phyloP scores from a whole-genome alignment of 2,888 invertebrate species.

The Blastobasis lacticolella region DNA sequence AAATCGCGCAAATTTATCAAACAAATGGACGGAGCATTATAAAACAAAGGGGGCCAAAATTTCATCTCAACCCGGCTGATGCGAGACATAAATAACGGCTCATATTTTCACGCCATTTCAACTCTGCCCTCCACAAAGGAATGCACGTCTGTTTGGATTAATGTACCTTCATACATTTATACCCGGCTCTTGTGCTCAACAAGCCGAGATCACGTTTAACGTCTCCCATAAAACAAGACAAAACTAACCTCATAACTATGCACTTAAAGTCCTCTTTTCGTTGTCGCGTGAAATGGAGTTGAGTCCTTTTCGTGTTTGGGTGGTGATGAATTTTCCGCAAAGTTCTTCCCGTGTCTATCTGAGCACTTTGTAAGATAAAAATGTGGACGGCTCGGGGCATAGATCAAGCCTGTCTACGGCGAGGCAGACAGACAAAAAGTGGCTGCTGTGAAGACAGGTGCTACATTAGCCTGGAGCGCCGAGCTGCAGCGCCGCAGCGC shows the following conservation, averaged over 20 bases:
- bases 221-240: conserved; percentile 22
- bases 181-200: conserved; percentile 48
- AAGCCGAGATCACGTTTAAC: conserved; percentile 31
- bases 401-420: conserved; percentile 60
- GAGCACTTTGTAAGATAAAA: conserved; percentile 73
- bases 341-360: conserved; percentile 68
- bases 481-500: too few species aligned
- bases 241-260: conserved; percentile 13
- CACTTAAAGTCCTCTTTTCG: conserved; percentile 10
- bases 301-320: conserved; percentile 17
- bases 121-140: conserved; percentile 64
- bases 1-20: conserved; percentile 20
- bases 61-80: conserved; percentile 36
- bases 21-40: conserved; percentile 20
- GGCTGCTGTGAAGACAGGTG: conserved; percentile 37
- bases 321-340: conserved; percentile 63
- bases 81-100: conserved; percentile 61
- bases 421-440: conserved; percentile 47
- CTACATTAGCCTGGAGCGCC: conserved; percentile 28
- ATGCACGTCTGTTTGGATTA: conserved; percentile 68
- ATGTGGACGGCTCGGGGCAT: conserved; percentile 61
- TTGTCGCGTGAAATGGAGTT: conserved; percentile 11
- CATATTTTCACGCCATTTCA: conserved; percentile 72
- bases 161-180: conserved; percentile 71
- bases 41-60: conserved; percentile 28